Conservation (phyloP, 2,113 vertebrate genomes). For the Variabilichromis moorii region DNA sequence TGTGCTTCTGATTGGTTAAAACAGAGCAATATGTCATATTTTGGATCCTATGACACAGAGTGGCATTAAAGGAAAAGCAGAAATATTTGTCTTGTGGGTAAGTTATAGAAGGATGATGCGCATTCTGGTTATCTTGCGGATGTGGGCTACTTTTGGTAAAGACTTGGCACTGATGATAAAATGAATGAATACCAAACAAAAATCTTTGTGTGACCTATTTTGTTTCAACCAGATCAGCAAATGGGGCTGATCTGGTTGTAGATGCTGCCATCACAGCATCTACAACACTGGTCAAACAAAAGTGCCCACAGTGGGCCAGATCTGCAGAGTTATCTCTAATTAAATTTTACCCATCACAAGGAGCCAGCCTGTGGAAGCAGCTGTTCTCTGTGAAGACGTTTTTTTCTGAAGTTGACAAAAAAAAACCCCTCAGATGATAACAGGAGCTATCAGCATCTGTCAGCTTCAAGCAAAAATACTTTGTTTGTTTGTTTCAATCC, state of each 20-base stretch:
- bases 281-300: not conserved
- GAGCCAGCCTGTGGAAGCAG: not conserved
- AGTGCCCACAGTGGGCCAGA: not conserved
- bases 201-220: not conserved
- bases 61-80: not conserved
- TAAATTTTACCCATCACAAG: not conserved
- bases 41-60: not conserved
- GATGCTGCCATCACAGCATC: not conserved
- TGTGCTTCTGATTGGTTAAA: not conserved
- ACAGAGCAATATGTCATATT: not conserved
- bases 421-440: not conserved
- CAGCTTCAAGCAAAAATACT: not conserved
- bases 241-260: not conserved
- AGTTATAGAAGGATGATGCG: not conserved
- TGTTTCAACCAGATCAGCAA: not conserved
- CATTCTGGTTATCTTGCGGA: fast-evolving
- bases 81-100: not conserved
- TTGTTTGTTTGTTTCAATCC: not conserved
- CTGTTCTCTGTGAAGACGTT: not conserved
- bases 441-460: not conserved
- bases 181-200: not conserved
- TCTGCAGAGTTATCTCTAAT: not conserved
- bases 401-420: not conserved
- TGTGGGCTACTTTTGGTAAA: not conserved
- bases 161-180: not conserved